Percentiles rank a stretch among this genome's conserved stretches.
These are phyloP conservation scores for Florisuga fusca DNA, from an alignment of 2,797 vertebrate species.

Conservation along the genomic window DNA sequence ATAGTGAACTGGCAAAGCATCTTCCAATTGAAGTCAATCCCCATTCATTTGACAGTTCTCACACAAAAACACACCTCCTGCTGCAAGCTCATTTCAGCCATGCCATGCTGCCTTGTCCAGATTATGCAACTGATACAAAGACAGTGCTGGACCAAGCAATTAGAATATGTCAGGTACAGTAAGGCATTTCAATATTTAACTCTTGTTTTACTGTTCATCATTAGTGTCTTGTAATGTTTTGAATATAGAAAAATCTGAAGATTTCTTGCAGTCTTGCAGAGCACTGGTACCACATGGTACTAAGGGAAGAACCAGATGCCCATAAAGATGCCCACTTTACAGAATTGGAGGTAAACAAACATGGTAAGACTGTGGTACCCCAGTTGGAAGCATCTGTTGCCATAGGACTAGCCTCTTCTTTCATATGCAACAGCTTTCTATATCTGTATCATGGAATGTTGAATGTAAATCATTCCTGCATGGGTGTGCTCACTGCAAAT, in stretches of 20 bases:
- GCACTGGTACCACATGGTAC: background rate
- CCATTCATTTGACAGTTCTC: conserved; percentile 92
- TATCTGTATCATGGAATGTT: background rate
- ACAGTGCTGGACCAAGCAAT: conserved; percentile 95
- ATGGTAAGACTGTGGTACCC: background rate
- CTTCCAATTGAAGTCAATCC: conserved; percentile 93
- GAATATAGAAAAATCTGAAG: background rate
- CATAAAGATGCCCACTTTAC: background rate
- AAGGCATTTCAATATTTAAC: background rate
- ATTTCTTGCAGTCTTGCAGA: background rate
- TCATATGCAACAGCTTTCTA: background rate
- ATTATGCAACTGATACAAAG: conserved; percentile 95
- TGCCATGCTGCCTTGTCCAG: conserved; percentile 89
- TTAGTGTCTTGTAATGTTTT: background rate
- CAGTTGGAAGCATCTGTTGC: background rate
- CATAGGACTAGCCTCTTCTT: background rate
- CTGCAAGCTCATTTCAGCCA: conserved; percentile 95
- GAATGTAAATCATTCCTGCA: background rate
- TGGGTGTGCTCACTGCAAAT: background rate
- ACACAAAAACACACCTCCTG: conserved; percentile 95
- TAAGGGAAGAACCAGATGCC: background rate
- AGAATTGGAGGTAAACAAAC: background rate
- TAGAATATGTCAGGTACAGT: conserved; percentile 93
- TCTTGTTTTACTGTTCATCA: background rate
- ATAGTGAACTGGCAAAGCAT: conserved; percentile 91